These are phyloP conservation scores for Dunckerocampus dactyliophorus DNA, from an alignment of 2,113 vertebrate genomes.

Conservation along the genomic window DNA sequence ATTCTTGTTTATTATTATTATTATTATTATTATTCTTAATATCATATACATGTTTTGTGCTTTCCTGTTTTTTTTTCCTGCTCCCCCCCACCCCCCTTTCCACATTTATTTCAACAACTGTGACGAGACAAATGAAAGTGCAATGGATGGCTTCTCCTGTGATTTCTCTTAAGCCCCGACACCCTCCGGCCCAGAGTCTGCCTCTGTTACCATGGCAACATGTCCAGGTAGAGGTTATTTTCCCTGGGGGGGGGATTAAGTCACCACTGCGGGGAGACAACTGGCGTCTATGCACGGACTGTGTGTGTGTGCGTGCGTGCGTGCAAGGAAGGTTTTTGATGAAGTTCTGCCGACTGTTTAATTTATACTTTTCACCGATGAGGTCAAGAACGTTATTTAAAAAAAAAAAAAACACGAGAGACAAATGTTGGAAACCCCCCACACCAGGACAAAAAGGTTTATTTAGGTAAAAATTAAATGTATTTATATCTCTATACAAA, in stretches of 20 bases:
- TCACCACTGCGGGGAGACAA: constrained; percentile 35
- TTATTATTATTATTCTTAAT: constrained; percentile 49
- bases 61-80: no score
- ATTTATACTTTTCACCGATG: constrained; percentile 59
- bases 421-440: constrained; percentile 31
- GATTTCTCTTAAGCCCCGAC: constrained; percentile 32
- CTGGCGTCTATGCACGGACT: constrained; percentile 66
- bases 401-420: constrained; percentile 10
- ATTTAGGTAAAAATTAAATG: no score
- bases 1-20: constrained; percentile 56
- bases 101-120: no score
- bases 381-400: constrained; percentile 58
- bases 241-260: constrained; percentile 23
- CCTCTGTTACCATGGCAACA: constrained; percentile 59
- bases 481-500: constrained; percentile 16
- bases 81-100: not conserved
- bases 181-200: constrained; percentile 30
- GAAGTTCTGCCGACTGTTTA: constrained; percentile 43
- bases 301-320: constrained; percentile 26
- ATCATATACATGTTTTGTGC: no score
- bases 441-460: no score
- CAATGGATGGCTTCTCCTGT: constrained; percentile 7
- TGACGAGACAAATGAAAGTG: no score
- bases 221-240: constrained; percentile 50
- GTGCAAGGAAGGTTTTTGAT: constrained; percentile 12